Conservation (phyloP, 1,140 invertebrate genomes). For the Bradysia coprophila region DNA sequence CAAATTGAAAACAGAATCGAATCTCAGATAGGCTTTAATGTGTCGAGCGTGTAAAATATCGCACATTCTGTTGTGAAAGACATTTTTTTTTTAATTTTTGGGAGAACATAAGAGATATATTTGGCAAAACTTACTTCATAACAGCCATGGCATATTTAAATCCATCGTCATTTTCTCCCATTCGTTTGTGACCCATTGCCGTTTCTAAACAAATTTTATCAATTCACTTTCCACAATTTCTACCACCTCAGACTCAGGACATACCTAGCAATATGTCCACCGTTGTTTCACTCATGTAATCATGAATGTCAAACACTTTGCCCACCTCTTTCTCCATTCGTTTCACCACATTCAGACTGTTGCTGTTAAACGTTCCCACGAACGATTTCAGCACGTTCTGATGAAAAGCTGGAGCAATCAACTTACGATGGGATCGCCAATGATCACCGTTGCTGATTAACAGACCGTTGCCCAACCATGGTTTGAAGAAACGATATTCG, state of each 20-base stretch:
- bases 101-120: too few relatives aligned
- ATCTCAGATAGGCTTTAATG: constrained; percentile 35
- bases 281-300: constrained; percentile 64
- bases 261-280: constrained; percentile 74
- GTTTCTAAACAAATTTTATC: constrained; percentile 35
- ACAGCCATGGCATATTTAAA: constrained; percentile 53
- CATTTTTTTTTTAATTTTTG: not conserved
- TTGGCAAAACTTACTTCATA: constrained; percentile 40
- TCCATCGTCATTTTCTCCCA: constrained; percentile 38
- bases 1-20: constrained; percentile 39
- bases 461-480: constrained; percentile 77
- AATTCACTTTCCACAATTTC: too few relatives aligned
- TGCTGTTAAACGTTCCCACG: constrained; percentile 68
- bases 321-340: constrained; percentile 41
- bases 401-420: constrained; percentile 88
- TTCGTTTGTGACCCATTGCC: constrained; percentile 47
- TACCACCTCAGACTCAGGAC: too few relatives aligned
- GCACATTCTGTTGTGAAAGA: constrained; percentile 25
- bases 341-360: constrained; percentile 47
- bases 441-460: constrained; percentile 65
- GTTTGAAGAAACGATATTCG: constrained; percentile 69
- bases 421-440: constrained; percentile 69
- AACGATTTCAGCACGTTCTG: constrained; percentile 81
- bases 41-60: constrained; percentile 48
- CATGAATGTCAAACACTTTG: constrained; percentile 62